A percentile compares a stretch with the other conserved stretches of the same genome.
These are phyloP conservation scores for Mayetiola destructor DNA, from an alignment of 2,888 invertebrate species.

Conservation along the genomic window DNA sequence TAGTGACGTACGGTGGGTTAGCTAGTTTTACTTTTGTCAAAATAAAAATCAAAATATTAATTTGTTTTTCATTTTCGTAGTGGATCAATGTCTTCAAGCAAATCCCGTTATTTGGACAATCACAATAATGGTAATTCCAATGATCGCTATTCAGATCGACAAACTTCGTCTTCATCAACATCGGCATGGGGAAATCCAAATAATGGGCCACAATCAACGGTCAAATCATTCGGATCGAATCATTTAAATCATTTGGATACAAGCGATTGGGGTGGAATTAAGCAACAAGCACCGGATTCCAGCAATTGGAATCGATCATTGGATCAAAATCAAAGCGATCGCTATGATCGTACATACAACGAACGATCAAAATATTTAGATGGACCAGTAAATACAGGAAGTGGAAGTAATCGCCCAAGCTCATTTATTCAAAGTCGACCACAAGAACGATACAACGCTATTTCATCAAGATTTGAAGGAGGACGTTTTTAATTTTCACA, in stretches of 20 bases:
- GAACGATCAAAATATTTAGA: conserved; percentile 30
- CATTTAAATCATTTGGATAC: conserved; percentile 28
- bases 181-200: conserved; percentile 6
- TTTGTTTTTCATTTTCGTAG: background rate
- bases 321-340: conserved; percentile 27
- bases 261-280: conserved; percentile 17
- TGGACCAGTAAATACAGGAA: conserved; percentile 19
- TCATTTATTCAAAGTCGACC: conserved; percentile 26
- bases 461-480: conserved; percentile 31
- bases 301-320: conserved; percentile 23
- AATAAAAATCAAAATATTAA: background rate
- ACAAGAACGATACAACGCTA: conserved; percentile 31
- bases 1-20: background rate
- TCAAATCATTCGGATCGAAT: conserved; percentile 34
- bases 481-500: conserved; percentile 16
- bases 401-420: conserved; percentile 19
- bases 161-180: conserved; percentile 22
- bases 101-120: conserved; percentile 17
- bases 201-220: conserved; percentile 23
- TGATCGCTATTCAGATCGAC: conserved; percentile 20
- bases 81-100: conserved; percentile 1
- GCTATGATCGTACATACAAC: conserved; percentile 34
- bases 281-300: background rate
- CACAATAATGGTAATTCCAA: conserved; percentile 5
- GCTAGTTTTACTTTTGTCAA: background rate